phyloP scores from a whole-genome alignment of 2,113 vertebrate genomes.

The Struthidea cinerea region DNA sequence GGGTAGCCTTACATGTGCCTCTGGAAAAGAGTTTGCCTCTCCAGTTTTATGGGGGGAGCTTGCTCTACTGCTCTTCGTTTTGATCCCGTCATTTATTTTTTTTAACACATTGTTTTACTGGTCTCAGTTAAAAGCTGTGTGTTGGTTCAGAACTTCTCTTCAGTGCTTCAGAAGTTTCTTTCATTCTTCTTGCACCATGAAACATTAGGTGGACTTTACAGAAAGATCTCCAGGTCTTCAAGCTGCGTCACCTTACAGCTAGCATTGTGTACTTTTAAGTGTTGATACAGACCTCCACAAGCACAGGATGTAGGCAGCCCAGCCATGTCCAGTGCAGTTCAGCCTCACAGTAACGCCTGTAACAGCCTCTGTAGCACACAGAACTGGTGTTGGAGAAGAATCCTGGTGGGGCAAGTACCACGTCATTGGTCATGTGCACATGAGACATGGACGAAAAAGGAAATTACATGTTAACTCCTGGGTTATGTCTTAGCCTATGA shows the following conservation, averaged over 20 bases:
- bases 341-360: background rate
- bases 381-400: background rate
- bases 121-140: background rate
- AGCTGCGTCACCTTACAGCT: background rate
- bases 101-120: background rate
- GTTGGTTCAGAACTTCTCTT: background rate
- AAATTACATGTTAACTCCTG: background rate
- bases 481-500: background rate
- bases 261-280: background rate
- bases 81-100: background rate
- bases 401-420: background rate
- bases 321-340: background rate
- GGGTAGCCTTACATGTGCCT: background rate
- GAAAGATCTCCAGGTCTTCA: background rate
- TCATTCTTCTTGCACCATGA: background rate
- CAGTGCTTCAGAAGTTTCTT: background rate
- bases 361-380: background rate
- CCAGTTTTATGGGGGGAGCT: background rate
- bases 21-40: background rate
- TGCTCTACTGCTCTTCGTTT: background rate
- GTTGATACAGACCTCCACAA: background rate
- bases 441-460: background rate
- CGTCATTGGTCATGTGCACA: accelerated
- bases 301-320: background rate
- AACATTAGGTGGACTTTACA: background rate